Evolutionary conservation across 2,888 invertebrate genomes (phyloP), one percentile per base, ranked within the genome.

Genomic region (Netelia inedita): DNA sequence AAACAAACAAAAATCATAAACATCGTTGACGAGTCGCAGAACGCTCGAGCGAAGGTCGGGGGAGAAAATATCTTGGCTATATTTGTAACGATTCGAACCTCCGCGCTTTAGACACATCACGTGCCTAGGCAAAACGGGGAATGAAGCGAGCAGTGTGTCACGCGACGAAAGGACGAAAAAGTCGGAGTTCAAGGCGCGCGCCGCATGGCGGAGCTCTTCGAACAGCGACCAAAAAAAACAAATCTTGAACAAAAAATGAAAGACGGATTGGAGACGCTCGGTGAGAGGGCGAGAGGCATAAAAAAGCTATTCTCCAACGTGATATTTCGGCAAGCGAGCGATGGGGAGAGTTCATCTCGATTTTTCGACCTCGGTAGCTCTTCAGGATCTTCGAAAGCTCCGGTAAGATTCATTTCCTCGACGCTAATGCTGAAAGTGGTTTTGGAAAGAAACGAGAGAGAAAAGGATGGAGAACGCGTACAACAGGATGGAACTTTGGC

Each of bases 361-460:
- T 85, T 88, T 88, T 86, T 88, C 84, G 86, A 66, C 86, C 87
- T 87, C 85, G 81, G 63, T 83, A 66, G 69, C 85, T 79, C 88
- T 19, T 43, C 43, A 23, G 74, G 10, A 23, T 66, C 79, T 68
- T 57, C 78, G 66, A 83, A 75, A 82, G 78, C 61, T 66, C 63
- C 57, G 65, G 59, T 78, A 72, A 59, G 35, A 46, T 79, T 68
- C 65, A 35, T 65, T 73, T 63, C 79, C 68, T 61, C 72, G 79
- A 82, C 68, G 75, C 78, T 82, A 71, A 46, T 46, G 9, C 43
- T n/a, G 23, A 71, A 41, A 81, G 50, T 43, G 21, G 55, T 43
- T 57, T 68, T 23, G 0, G 63, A 66, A 41, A 21, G 8, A 21
- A 23, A 5, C 63, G 61, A 46, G 23, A 23, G 50, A 71, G 55